Conservation (phyloP, 2,888 invertebrate genomes). For the Tyria jacobaeae region DNA sequence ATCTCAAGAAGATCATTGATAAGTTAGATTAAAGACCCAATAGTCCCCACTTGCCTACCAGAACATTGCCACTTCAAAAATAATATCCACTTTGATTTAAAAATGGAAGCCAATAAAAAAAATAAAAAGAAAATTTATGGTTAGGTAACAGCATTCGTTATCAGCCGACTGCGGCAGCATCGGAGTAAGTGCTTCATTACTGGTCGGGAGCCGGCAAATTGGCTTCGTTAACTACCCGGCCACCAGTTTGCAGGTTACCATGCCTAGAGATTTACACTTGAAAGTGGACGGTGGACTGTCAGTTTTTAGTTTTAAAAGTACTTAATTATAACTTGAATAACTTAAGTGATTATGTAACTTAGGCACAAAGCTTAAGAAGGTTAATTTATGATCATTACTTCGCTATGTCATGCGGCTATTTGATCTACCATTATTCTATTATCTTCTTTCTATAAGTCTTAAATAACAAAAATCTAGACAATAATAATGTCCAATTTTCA, state of each 20-base stretch:
- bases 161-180: conserved; percentile 24
- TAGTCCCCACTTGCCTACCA: too few relatives aligned
- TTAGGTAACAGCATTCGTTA: conserved; percentile 39
- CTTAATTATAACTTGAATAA: background rate
- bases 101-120: conserved; percentile 52
- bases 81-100: conserved; percentile 18
- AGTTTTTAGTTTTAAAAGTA: conserved; percentile 5
- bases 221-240: conserved; percentile 65
- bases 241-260: conserved; percentile 37
- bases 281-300: conserved; percentile 20
- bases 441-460: too few relatives aligned
- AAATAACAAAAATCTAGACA: background rate
- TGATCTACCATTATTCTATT: too few relatives aligned
- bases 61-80: background rate
- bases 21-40: too few relatives aligned
- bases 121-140: conserved; percentile 55
- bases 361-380: too few relatives aligned
- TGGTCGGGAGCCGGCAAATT: conserved; percentile 57
- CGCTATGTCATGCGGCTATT: too few relatives aligned
- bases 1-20: too few relatives aligned
- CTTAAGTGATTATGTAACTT: too few relatives aligned
- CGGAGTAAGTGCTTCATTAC: conserved; percentile 54
- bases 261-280: conserved; percentile 23
- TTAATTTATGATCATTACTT: too few relatives aligned
- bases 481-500: background rate